Percentiles rank a stretch among this genome's conserved stretches.
phyloP scores from a whole-genome alignment of 1,140 invertebrate species.

The Dendrolimus punctatus region DNA sequence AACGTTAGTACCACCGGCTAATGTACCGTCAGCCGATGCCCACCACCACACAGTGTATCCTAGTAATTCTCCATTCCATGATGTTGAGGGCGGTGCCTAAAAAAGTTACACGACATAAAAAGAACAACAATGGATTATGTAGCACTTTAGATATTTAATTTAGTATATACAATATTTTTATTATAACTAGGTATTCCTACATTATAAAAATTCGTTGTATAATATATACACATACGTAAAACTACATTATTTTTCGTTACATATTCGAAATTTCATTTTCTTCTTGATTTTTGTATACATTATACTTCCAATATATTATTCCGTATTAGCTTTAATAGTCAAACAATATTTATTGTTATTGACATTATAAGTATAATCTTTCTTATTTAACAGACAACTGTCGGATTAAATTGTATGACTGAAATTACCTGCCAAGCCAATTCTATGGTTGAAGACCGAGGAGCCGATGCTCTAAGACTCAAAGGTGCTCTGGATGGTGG shows the following conservation, averaged over 20 bases:
- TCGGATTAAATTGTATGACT: background rate
- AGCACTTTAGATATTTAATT: too few species aligned
- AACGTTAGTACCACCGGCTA: conserved; percentile 43
- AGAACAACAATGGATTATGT: background rate
- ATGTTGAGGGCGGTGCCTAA: conserved; percentile 79
- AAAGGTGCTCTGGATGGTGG: conserved; percentile 50
- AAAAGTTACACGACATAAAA: background rate
- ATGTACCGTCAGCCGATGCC: conserved; percentile 47
- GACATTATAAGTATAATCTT: too few species aligned
- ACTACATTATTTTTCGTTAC: too few species aligned
- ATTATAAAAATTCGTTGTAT: too few species aligned
- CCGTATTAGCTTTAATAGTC: too few species aligned
- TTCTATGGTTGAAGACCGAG: conserved; percentile 44
- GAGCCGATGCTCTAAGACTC: conserved; percentile 45
- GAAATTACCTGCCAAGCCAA: conserved; percentile 53
- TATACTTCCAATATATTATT: too few species aligned
- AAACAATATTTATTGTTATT: too few species aligned
- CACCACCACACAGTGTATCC: conserved; percentile 82
- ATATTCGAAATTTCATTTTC: too few species aligned
- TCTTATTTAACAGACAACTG: background rate
- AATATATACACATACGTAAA: too few species aligned
- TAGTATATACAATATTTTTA: too few species aligned
- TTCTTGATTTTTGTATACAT: too few species aligned
- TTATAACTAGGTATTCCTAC: too few species aligned
- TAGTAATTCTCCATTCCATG: conserved; percentile 87